phyloP scores from a whole-genome alignment of 2,888 invertebrate species.

The Lacanobia wlatinum region DNA sequence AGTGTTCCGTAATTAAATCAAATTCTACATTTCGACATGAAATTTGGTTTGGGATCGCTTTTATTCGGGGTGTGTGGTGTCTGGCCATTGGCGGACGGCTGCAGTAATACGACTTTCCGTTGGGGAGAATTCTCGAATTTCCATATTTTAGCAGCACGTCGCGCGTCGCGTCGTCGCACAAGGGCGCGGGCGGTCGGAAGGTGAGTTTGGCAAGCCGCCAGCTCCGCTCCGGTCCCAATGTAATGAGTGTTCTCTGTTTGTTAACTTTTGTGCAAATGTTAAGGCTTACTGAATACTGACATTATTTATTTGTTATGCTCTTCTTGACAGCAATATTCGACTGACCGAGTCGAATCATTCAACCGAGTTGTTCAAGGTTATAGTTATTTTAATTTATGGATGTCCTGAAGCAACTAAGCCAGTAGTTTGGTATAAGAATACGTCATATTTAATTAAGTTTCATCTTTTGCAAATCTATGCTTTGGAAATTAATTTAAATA shows the following conservation, averaged over 20 bases:
- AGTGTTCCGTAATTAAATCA: background rate
- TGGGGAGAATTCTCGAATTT: conserved; percentile 45
- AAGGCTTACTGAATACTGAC: conserved; percentile 1
- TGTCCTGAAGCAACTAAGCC: background rate
- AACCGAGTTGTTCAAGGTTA: background rate
- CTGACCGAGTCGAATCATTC: no score
- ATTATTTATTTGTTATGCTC: conserved; percentile 35
- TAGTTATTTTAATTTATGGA: background rate
- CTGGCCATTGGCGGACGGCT: background rate
- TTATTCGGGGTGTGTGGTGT: background rate
- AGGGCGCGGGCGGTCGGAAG: conserved; percentile 19
- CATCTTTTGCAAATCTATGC: background rate
- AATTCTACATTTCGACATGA: conserved; percentile 12
- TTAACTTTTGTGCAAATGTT: conserved; percentile 45
- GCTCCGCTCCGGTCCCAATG: conserved; percentile 26
- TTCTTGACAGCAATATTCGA: background rate
- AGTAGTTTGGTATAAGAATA: background rate
- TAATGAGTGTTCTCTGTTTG: conserved; percentile 50
- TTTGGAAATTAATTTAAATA: no score
- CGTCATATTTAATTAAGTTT: background rate
- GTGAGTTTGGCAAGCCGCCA: conserved; percentile 57
- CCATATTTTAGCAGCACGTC: conserved; percentile 43
- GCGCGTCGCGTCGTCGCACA: conserved; percentile 3
- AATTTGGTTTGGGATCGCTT: background rate
- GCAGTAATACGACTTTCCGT: conserved; percentile 30